Evolutionary conservation across 2,888 invertebrate genomes (phyloP), one percentile per base, ranked within the genome.

Genomic region (Oxycera nigricornis): DNA sequence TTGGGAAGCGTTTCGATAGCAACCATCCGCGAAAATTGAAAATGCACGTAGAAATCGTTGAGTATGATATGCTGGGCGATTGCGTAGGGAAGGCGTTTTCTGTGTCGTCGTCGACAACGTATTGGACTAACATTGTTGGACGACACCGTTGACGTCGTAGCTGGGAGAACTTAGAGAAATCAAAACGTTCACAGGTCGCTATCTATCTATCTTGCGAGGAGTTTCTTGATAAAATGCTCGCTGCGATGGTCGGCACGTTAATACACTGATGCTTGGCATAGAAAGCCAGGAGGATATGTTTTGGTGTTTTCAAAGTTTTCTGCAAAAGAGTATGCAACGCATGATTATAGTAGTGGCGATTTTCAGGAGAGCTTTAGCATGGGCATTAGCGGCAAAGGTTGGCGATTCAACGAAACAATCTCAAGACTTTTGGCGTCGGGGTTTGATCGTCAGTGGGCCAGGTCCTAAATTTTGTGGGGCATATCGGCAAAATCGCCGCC

Each of bases 381-480:
- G 46, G 52, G 26, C 30, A 70, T 14, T 17, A 30, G 52, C 30
- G 67, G 41, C 6, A 52, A 70, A 50, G 55, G 17, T 70, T 70
- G 55, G 22, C 17, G n/a, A 52, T 14, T 31, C 50, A 55, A 7
- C 31, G 52, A 31, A 70, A 31, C 31, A 30, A 70, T 70, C 31
- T 70, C 2, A 17, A 70, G 31, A 52, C 35, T 70, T 70, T 70
- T 52, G 52, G 70, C 70, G 70, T 70, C 70, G 70, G 52, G 70
- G 46, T 70, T 35, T 52, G 31, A 28, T 52, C 70, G 52, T 52
- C 52, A 20, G 24, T 22, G 50, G 30, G 31, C 52, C 11, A 41
- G 39, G 39, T 39, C 24, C 65, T 65, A 41, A 52, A 46, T 52
- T 70, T 70, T 70, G 65, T 65, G 65, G 50, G 70, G 52, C 55